Conservation (phyloP, 2,888 invertebrate genomes). For the Stegana nigrithorax region DNA sequence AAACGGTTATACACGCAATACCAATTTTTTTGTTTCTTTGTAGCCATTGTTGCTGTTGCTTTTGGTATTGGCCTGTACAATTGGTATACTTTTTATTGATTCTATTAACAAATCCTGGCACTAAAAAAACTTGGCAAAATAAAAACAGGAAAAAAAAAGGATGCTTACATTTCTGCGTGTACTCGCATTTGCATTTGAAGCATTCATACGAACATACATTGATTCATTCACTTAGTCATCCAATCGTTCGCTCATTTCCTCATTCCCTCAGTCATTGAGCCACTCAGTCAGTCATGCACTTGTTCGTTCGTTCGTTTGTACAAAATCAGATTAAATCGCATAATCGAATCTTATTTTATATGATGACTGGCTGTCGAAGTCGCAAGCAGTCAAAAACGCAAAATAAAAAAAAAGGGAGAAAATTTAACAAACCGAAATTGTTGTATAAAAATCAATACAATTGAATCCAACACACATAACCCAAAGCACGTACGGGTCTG, state of each 20-base stretch:
- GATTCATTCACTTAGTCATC: constrained; percentile 60
- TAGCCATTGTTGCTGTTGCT: no score
- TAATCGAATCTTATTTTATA: constrained; percentile 54
- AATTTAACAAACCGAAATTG: constrained; percentile 29
- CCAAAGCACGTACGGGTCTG: constrained; percentile 53
- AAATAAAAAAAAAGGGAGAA: constrained; percentile 27
- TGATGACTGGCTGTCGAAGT: constrained; percentile 53
- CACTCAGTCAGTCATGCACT: no score
- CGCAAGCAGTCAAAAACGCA: constrained; percentile 32
- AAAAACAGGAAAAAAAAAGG: no score
- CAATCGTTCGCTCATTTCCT: no score
- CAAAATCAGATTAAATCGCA: constrained; percentile 59
- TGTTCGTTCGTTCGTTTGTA: constrained; percentile 61
- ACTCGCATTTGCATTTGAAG: constrained; percentile 13
- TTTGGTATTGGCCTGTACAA: no score
- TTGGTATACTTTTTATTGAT: constrained; percentile 13
- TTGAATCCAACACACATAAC: constrained; percentile 54
- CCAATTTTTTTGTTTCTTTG: no score
- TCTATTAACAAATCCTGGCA: constrained; percentile 14
- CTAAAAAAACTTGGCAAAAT: no score
- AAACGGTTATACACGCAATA: no score
- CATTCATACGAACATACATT: constrained; percentile 59
- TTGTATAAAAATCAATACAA: constrained; percentile 57
- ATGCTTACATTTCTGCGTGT: constrained; percentile 1
- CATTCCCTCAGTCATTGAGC: no score